phyloP scores from a whole-genome alignment of 2,888 invertebrate species.

The Habrosyne pyritoides region DNA sequence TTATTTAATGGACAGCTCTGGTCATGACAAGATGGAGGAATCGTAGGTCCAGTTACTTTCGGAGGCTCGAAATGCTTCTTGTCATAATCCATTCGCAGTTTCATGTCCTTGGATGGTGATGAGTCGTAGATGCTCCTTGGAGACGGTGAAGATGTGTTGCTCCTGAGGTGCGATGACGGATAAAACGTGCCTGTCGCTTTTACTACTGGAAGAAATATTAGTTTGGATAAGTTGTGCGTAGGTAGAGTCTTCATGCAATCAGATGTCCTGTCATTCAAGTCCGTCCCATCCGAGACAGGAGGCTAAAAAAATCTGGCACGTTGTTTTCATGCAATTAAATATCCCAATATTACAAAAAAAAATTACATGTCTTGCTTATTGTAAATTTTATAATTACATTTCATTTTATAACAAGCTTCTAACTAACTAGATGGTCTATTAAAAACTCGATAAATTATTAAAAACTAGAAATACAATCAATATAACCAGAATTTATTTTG shows the following conservation, averaged over 20 bases:
- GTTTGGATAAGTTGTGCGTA: constrained; percentile 15
- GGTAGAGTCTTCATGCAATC: not conserved
- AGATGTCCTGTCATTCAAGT: too few relatives aligned
- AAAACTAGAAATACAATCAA: too few relatives aligned
- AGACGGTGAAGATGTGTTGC: constrained; percentile 80
- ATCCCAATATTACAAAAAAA: too few relatives aligned
- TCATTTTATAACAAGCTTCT: too few relatives aligned
- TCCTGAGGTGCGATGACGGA: constrained; percentile 88
- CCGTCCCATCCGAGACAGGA: too few relatives aligned
- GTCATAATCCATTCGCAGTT: constrained; percentile 68
- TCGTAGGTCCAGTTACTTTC: constrained; percentile 69
- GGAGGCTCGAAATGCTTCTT: constrained; percentile 65
- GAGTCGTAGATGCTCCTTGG: constrained; percentile 82
- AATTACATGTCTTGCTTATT: too few relatives aligned
- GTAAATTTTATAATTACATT: too few relatives aligned
- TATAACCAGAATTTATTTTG: too few relatives aligned
- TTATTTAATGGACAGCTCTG: constrained; percentile 77
- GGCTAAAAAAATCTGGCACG: too few relatives aligned
- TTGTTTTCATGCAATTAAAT: too few relatives aligned
- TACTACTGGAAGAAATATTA: constrained; percentile 88
- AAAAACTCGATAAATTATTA: too few relatives aligned
- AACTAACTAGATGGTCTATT: too few relatives aligned
- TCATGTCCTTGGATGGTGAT: constrained; percentile 79
- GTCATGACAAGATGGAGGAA: constrained; percentile 84
- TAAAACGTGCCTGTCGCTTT: constrained; percentile 97